These are phyloP conservation scores for Thripadectes ignobilis DNA, from an alignment of 2,797 vertebrate species.

Conservation along the genomic window DNA sequence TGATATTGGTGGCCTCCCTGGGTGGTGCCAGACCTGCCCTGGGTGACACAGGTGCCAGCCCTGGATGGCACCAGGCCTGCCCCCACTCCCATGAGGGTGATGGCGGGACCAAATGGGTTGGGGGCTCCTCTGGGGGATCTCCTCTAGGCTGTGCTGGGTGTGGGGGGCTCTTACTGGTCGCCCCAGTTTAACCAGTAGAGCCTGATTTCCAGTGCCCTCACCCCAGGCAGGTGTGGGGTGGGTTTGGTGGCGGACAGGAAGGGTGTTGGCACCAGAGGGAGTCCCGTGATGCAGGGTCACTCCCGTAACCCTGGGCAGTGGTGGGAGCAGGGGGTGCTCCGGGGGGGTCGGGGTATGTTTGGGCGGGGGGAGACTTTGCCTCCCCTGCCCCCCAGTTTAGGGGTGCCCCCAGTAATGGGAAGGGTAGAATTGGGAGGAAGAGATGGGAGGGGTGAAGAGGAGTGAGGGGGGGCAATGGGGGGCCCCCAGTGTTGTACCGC, in stretches of 20 bases:
- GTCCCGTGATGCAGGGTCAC: too few relatives aligned
- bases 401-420: not conserved
- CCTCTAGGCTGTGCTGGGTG: not conserved
- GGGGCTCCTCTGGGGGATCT: fast-evolving
- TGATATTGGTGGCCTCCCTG: not conserved
- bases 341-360: not conserved
- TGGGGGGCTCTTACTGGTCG: not conserved
- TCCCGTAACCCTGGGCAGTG: not conserved
- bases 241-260: not conserved
- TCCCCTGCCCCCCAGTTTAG: not conserved
- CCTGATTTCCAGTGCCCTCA: not conserved
- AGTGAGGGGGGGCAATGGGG: not conserved
- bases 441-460: not conserved
- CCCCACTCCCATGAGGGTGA: fast-evolving
- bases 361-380: too few relatives aligned
- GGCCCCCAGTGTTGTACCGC: not conserved
- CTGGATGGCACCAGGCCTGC: not conserved
- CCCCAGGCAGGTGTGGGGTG: not conserved
- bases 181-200: not conserved
- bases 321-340: not conserved
- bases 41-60: not conserved
- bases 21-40: too few relatives aligned
- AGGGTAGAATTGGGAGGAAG: not conserved
- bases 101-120: not conserved
- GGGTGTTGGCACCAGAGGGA: not conserved